Conservation (phyloP, 2,888 invertebrate genomes). For the Camponotus fellah region DNA sequence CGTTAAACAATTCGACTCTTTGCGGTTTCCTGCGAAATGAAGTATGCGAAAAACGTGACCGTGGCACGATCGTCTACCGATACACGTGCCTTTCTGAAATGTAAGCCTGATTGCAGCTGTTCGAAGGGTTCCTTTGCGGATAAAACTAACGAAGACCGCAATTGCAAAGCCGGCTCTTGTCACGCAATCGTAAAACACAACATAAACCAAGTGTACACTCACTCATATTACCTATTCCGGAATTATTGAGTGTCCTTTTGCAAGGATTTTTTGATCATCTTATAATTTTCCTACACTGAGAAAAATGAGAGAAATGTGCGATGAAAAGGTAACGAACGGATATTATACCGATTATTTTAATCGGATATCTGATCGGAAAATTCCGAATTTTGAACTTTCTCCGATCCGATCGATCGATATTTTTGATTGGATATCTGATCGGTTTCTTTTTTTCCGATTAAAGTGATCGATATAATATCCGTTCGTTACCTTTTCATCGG, state of each 20-base stretch:
- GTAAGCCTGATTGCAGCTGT: slow-evolving; percentile 33
- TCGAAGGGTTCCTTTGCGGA: slow-evolving; percentile 17
- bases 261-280: neutral
- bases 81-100: slow-evolving; percentile 66
- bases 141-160: slow-evolving; percentile 36
- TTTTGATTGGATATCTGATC: too few species aligned
- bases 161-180: slow-evolving; percentile 21
- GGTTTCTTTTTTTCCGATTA: too few species aligned
- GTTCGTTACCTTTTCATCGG: too few species aligned
- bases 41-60: slow-evolving; percentile 72
- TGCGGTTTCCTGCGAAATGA: slow-evolving; percentile 61
- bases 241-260: neutral
- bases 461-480: too few species aligned
- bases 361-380: too few species aligned
- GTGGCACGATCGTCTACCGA: slow-evolving; percentile 55
- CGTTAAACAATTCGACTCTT: slow-evolving; percentile 66
- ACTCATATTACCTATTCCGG: neutral
- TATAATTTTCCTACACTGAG: slow-evolving; percentile 1
- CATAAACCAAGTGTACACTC: slow-evolving; percentile 4
- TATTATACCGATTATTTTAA: too few species aligned
- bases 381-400: too few species aligned
- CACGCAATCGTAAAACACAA: slow-evolving; percentile 17
- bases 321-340: too few species aligned
- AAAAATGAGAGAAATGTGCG: too few species aligned
- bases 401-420: too few species aligned